phyloP scores from a whole-genome alignment of 1,140 invertebrate species.

The Colletes latitarsis region DNA sequence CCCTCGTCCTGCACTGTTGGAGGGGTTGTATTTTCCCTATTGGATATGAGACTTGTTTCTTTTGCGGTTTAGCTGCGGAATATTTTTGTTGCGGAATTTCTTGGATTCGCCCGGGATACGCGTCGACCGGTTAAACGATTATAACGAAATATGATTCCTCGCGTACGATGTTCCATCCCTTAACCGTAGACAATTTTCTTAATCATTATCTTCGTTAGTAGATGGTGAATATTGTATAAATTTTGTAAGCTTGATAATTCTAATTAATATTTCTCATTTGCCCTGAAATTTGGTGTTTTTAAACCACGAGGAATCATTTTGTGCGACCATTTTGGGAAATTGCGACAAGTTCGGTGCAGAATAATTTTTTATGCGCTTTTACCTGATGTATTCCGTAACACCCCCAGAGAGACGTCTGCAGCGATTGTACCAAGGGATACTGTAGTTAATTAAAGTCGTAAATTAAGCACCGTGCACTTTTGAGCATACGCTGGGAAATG shows the following conservation, averaged over 20 bases:
- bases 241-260: too few relatives aligned
- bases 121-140: neutral
- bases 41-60: slow-evolving; percentile 28
- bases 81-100: slow-evolving; percentile 20
- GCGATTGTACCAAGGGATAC: slow-evolving; percentile 27
- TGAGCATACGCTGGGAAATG: neutral
- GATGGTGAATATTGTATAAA: too few relatives aligned
- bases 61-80: neutral
- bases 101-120: neutral
- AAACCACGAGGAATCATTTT: neutral
- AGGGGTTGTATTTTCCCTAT: slow-evolving; percentile 36
- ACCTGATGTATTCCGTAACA: neutral
- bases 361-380: neutral
- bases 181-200: too few relatives aligned
- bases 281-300: neutral
- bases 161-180: too few relatives aligned
- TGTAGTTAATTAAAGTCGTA: slow-evolving; percentile 40
- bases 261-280: neutral
- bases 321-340: neutral
- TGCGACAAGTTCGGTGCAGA: neutral
- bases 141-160: neutral
- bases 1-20: neutral
- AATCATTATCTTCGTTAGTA: too few relatives aligned
- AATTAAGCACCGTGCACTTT: slow-evolving; percentile 27
- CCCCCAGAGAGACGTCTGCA: slow-evolving; percentile 13